Evolutionary conservation across 2,888 invertebrate genomes (phyloP).

Genomic region (Caenorhabditis auriculariae): DNA sequence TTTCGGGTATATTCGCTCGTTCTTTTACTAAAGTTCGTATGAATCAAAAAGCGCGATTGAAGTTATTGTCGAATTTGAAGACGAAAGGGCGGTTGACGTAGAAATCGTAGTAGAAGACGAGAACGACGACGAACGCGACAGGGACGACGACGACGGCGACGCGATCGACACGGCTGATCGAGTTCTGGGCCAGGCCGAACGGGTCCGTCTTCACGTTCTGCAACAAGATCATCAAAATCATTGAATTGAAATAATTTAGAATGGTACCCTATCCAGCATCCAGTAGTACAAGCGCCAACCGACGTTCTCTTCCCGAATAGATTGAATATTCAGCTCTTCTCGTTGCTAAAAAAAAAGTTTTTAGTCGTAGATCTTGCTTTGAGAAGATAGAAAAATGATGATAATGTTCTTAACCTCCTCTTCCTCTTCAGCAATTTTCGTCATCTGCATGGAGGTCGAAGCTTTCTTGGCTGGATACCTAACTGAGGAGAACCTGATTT

Average conservation of each 20-base stretch:
- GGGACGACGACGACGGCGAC: conserved; percentile 75
- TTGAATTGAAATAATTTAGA: neutral
- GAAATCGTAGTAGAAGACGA: conserved; percentile 77
- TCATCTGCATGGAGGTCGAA: neutral
- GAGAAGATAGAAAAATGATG: neutral
- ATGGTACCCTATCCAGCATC: conserved; percentile 48
- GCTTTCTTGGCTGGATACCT: neutral
- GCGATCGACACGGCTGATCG: conserved; percentile 31
- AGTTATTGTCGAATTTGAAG: conserved; percentile 37
- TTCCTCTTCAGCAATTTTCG: neutral
- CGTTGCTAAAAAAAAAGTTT: neutral
- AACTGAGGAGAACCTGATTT: neutral
- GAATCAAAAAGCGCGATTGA: conserved; percentile 1
- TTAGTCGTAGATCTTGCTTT: neutral
- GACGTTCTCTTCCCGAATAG: conserved; percentile 44
- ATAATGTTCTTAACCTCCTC: neutral
- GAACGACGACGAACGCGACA: conserved; percentile 75
- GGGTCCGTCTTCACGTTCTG: conserved; percentile 42
- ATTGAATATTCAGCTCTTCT: conserved; percentile 25
- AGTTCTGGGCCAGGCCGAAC: conserved; percentile 41
- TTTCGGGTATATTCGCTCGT: too few species aligned
- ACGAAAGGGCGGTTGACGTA: conserved; percentile 40
- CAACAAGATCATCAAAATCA: neutral
- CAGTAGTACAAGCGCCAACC: conserved; percentile 51
- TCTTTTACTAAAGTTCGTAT: neutral